Evolutionary conservation across 92 coral and sea anemone species (phyloP).

Genomic region (Metridium senile): DNA sequence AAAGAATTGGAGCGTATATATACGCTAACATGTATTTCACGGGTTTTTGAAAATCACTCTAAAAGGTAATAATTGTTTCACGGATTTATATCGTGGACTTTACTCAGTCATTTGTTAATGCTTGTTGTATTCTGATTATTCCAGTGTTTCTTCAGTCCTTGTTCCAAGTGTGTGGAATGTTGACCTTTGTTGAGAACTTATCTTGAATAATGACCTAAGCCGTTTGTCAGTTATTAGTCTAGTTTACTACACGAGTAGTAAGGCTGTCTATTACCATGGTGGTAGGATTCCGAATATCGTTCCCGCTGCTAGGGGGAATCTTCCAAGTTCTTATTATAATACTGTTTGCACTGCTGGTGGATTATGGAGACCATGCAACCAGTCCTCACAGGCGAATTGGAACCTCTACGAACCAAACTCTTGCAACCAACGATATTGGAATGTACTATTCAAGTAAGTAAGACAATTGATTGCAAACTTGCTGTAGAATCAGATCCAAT

Average conservation of each 20-base stretch:
- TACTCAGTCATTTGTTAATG: no score
- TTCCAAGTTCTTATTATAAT: conserved; percentile 69
- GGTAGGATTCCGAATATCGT: conserved; percentile 41
- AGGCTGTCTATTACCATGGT: conserved; percentile 2
- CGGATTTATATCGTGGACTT: no score
- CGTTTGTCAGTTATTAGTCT: background rate
- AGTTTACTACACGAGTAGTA: no score
- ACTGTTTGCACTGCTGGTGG: conserved; percentile 66
- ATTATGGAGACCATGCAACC: conserved; percentile 74
- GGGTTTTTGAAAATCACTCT: no score
- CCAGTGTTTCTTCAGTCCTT: no score
- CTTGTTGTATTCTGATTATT: no score
- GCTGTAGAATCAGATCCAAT: background rate
- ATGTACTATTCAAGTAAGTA: conserved; percentile 76
- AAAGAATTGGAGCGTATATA: no score
- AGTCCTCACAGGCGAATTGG: conserved; percentile 56
- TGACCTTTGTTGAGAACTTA: no score
- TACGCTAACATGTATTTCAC: no score
- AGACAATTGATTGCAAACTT: background rate
- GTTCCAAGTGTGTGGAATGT: no score
- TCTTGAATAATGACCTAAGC: no score
- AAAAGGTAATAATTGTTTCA: no score
- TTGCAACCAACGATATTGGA: conserved; percentile 46
- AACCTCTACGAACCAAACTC: conserved; percentile 13
- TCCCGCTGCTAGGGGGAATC: conserved; percentile 53